Conservation (phyloP, 2,888 invertebrate species). For the Danaus chrysippus region DNA sequence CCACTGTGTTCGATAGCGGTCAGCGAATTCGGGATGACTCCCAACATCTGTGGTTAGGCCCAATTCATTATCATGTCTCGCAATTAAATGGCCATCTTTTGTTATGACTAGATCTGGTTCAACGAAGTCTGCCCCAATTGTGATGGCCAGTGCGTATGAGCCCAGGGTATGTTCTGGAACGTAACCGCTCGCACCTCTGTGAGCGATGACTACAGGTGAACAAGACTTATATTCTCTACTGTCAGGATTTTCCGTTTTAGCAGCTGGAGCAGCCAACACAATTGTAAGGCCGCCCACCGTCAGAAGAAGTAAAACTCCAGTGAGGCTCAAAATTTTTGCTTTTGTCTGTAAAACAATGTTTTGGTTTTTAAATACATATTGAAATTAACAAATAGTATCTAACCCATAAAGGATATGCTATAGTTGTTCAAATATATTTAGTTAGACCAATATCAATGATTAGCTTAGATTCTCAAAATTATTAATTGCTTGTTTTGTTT, state of each 20-base stretch:
- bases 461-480: too few species aligned
- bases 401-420: too few species aligned
- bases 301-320: conserved; percentile 22
- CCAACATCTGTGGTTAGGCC: conserved; percentile 60
- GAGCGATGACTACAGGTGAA: conserved; percentile 59
- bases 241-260: conserved; percentile 19
- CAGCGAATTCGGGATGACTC: conserved; percentile 54
- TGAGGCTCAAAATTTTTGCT: conserved; percentile 19
- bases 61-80: conserved; percentile 67
- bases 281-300: conserved; percentile 22
- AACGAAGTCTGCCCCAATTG: conserved; percentile 67
- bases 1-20: conserved; percentile 53
- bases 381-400: neutral
- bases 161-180: conserved; percentile 69
- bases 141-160: conserved; percentile 64
- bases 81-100: conserved; percentile 60
- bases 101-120: conserved; percentile 72
- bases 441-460: too few species aligned
- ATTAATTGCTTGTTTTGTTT: too few species aligned
- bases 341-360: conserved; percentile 26
- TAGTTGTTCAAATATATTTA: too few species aligned
- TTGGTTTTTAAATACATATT: neutral
- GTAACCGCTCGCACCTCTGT: conserved; percentile 69
- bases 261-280: conserved; percentile 24
- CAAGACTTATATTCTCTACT: conserved; percentile 34